These are phyloP conservation scores for Dasyornis broadbenti DNA, from an alignment of 2,113 vertebrate genomes.

Conservation along the genomic window DNA sequence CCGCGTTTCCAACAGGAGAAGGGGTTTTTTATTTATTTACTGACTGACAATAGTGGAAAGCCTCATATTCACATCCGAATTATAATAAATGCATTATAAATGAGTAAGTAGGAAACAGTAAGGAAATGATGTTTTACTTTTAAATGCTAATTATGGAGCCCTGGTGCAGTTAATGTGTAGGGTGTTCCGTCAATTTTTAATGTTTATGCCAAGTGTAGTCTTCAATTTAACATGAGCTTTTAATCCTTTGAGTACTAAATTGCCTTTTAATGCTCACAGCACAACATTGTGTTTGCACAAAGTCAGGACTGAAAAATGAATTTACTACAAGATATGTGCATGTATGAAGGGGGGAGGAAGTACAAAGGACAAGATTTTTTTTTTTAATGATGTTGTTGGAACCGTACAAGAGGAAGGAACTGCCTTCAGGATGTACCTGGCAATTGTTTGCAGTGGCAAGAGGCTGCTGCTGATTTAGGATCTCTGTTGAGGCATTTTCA, in stretches of 20 bases:
- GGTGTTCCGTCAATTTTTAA: slow-evolving; percentile 94
- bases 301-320: slow-evolving; percentile 90
- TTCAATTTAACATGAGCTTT: slow-evolving; percentile 98
- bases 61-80: slow-evolving; percentile 68
- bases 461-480: slow-evolving; percentile 4
- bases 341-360: slow-evolving; percentile 27
- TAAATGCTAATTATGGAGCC: slow-evolving; percentile 85
- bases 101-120: slow-evolving; percentile 83
- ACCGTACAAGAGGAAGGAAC: neutral
- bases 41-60: slow-evolving; percentile 60
- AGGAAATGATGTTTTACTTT: slow-evolving; percentile 87
- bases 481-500: neutral
- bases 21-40: slow-evolving; percentile 48
- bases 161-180: slow-evolving; percentile 87
- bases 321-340: slow-evolving; percentile 71
- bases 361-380: neutral
- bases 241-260: slow-evolving; percentile 95
- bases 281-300: slow-evolving; percentile 87
- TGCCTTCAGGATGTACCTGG: slow-evolving; percentile 25
- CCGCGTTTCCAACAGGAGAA: neutral
- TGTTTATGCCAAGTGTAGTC: slow-evolving; percentile 92
- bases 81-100: slow-evolving; percentile 86
- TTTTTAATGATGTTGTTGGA: slow-evolving; percentile 25
- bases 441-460: slow-evolving; percentile 19
- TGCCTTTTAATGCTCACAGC: slow-evolving; percentile 92